Base-by-base conservation (phyloP, 2,888 invertebrate genomes). In the Eupithecia centaureata region DNA sequence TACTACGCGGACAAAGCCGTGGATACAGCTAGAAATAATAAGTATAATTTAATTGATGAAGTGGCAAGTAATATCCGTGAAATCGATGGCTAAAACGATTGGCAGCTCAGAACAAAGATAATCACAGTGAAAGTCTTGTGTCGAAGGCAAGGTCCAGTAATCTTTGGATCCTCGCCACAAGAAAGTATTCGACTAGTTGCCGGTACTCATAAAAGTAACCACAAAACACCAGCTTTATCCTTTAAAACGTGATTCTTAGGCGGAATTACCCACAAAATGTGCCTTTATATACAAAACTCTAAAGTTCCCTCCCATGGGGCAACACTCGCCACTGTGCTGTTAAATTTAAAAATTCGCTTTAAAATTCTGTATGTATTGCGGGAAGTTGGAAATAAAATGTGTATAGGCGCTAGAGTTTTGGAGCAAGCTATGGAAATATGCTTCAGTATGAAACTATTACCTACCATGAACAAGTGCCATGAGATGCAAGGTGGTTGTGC, bases 301-400 rank as follows among this genome's bases (percentile, higher is more conserved):
- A 22, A 72, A 73, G 65, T 73, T 65, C 54, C 10, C 15, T 33
- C 65, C 65, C 65, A 42, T 63, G 72, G 72, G 74, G 70, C 75
- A 73, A 70, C 78, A 76, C 73, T 79, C 73, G 75, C 60, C 51
- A 58, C 58, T 58, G 65, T 63, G 65, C 63, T 65, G 67, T 72
- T 70, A 73, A 70, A 72, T 72, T 68, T 70, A 63, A 69, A 71
- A 73, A 72, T 72, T 72, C 77, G 77, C 78, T 79, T 76, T 76
- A 73, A 76, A 77, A 82, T 80, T 83, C 79, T 81, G 79, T 73
- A 68, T 68, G 73, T 68, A 70, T 63, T 67, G 67, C 67, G 62
- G 76, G 78, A 77, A 80, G 72, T 77, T 79, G 77, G 79, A 82
- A 85, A 85, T 84, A 85, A 85, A 86, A 86, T 86, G 84, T 74